Percentiles rank a stretch among this genome's conserved stretches.
Conservation (phyloP, 2,888 invertebrate genomes). For the Diarsia rubi region DNA sequence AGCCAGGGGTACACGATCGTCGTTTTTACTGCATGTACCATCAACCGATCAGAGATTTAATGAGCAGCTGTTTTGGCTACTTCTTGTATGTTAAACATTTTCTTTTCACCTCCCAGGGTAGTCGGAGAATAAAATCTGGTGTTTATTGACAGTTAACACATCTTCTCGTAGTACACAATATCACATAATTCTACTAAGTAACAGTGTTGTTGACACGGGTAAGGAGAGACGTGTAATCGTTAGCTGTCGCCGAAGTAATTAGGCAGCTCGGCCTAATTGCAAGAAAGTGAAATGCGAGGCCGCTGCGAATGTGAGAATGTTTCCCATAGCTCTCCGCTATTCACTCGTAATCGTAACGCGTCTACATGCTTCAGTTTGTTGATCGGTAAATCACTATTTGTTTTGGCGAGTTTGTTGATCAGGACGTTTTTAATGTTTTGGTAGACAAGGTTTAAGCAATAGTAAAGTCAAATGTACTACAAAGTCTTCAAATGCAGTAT, state of each 20-base stretch:
- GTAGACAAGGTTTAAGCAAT: slow-evolving; percentile 17
- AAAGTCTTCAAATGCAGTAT: background rate
- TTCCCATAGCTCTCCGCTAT: slow-evolving; percentile 71
- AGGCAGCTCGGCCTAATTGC: slow-evolving; percentile 72
- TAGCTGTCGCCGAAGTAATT: slow-evolving; percentile 67
- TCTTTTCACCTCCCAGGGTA: background rate
- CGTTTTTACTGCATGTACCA: slow-evolving; percentile 15
- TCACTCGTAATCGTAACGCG: slow-evolving; percentile 32
- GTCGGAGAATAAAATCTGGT: background rate
- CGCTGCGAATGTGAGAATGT: slow-evolving; percentile 62
- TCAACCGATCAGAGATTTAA: slow-evolving; percentile 38
- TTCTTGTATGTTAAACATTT: background rate
- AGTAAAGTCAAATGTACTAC: slow-evolving; percentile 15
- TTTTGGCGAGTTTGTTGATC: slow-evolving; percentile 30
- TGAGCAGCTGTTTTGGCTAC: slow-evolving; percentile 30
- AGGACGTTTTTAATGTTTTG: slow-evolving; percentile 24
- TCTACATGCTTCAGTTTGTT: slow-evolving; percentile 18
- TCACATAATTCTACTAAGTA: slow-evolving; percentile 33
- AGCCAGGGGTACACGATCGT: slow-evolving; percentile 70
- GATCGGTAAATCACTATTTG: slow-evolving; percentile 40
- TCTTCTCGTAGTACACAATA: slow-evolving; percentile 17
- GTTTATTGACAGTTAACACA: slow-evolving; percentile 3
- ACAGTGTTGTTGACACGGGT: slow-evolving; percentile 44
- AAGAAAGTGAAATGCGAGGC: slow-evolving; percentile 80
- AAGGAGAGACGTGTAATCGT: slow-evolving; percentile 71